These are phyloP conservation scores for Etheostoma spectabile DNA, from an alignment of 2,113 vertebrate species.

Conservation along the genomic window DNA sequence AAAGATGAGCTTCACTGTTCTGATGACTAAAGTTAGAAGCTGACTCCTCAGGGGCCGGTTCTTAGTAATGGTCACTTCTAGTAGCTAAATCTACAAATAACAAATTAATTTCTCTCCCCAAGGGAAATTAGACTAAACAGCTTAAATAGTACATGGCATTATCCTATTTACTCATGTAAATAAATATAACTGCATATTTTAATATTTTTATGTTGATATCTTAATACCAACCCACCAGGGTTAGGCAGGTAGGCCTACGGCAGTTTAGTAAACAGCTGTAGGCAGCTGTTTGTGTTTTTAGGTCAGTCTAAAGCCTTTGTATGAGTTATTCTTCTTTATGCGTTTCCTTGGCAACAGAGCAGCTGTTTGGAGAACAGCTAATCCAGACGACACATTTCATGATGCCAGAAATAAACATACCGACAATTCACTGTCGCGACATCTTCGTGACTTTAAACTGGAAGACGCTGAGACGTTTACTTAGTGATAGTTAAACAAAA, in stretches of 20 bases:
- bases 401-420: conserved; percentile 51
- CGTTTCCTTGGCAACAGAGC: conserved; percentile 55
- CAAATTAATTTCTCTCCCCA: neutral
- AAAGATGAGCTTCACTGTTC: conserved; percentile 15
- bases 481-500: neutral
- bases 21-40: neutral
- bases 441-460: neutral
- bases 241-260: too few relatives aligned
- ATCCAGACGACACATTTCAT: conserved; percentile 48
- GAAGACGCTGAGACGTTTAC: neutral
- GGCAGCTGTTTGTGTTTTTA: conserved; percentile 5
- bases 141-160: neutral
- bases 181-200: neutral
- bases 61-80: neutral
- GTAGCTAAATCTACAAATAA: conserved; percentile 21
- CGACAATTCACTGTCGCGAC: neutral
- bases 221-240: neutral
- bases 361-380: conserved; percentile 65
- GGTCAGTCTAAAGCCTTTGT: neutral
- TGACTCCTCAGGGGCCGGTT: neutral
- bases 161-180: neutral
- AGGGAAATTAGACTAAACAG: neutral
- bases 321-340: conserved; percentile 30
- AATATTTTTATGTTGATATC: neutral
- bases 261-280: conserved; percentile 5